Evolutionary conservation across 2,888 invertebrate genomes (phyloP), one percentile per base, ranked within the genome.

Genomic region (Cetonia aurata): DNA sequence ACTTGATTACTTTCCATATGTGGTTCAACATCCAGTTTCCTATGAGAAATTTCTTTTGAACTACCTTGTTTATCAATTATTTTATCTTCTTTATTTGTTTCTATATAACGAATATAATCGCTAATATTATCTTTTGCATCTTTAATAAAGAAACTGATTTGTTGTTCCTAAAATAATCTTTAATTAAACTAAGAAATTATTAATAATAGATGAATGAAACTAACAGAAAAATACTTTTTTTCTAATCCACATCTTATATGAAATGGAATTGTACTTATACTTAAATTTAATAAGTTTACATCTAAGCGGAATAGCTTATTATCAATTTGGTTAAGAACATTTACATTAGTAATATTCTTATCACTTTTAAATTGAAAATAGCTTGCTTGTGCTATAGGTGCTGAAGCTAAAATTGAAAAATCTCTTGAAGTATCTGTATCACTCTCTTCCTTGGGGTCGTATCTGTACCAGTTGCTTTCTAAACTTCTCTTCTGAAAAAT

Each of bases 281-380:
- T 70, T 25, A 67, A 53, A 33, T 62, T 69, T n/a, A 76, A 59
- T 48, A 71, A 33, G 67, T 71, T 72, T 53, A 76, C 67, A 72
- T 76, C 71, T 31, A 76, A 65, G n/a, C 73, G 65, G 57, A 76
- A 76, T 50, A 73, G 15, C 50, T 75, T 65, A 69, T 68, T 72
- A n/a, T 73, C 69, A 13, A 67, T 31, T 15, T 72, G 67, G 42
- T 57, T 70, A 41, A 65, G 50, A 59, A 73, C 72, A 48, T 57
- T 19, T 25, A 70, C 69, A 9, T 69, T 50, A 42, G 62, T 66
- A n/a, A 72, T 57, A 65, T 68, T 73, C 57, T 71, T 74, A 57
- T 78, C 76, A 53, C 73, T 72, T 71, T 78, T 78, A 70, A 78
- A 78, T 55, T 78, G 76, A 67, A 78, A 78, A 69, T 78, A 74